These are phyloP conservation scores for Acholoe squamosa DNA, from an alignment of 2,888 invertebrate species.

Conservation along the genomic window DNA sequence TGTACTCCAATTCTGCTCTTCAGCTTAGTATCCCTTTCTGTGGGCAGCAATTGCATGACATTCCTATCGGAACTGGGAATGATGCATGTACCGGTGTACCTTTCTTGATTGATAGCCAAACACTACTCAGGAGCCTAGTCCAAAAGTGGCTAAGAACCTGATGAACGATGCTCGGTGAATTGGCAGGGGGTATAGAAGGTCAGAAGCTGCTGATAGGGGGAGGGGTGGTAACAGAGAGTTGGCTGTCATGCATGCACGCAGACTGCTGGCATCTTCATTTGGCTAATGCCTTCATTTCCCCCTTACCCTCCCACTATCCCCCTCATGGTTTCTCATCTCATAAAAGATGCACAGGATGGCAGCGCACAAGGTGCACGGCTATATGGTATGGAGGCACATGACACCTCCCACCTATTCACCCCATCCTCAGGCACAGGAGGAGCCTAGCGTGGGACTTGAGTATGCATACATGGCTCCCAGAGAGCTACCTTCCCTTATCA, in stretches of 20 bases:
- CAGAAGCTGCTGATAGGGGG: not conserved
- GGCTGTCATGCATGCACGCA: not conserved
- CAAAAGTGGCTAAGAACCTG: not conserved
- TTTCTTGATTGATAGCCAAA: not conserved
- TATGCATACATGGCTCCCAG: not conserved
- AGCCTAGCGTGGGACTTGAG: not conserved
- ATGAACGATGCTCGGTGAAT: constrained; percentile 15
- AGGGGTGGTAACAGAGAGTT: not conserved
- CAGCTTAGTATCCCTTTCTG: too few relatives aligned
- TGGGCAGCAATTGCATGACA: constrained; percentile 21
- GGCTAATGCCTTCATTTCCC: constrained; percentile 20
- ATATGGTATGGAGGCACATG: constrained; percentile 27
- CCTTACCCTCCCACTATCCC: not conserved
- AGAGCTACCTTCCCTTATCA: not conserved
- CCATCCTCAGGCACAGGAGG: not conserved
- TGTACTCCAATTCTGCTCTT: too few relatives aligned
- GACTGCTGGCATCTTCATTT: constrained; percentile 29
- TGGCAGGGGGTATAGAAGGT: not conserved
- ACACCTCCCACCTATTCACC: constrained; percentile 4
- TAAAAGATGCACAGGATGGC: constrained; percentile 19
- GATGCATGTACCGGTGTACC: too few relatives aligned
- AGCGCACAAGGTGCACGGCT: not conserved
- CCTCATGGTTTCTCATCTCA: constrained; percentile 25
- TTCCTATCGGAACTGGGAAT: not conserved
- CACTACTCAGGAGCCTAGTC: not conserved